phyloP scores from a whole-genome alignment of 2,113 vertebrate species.

The Ariopsis seemanni region DNA sequence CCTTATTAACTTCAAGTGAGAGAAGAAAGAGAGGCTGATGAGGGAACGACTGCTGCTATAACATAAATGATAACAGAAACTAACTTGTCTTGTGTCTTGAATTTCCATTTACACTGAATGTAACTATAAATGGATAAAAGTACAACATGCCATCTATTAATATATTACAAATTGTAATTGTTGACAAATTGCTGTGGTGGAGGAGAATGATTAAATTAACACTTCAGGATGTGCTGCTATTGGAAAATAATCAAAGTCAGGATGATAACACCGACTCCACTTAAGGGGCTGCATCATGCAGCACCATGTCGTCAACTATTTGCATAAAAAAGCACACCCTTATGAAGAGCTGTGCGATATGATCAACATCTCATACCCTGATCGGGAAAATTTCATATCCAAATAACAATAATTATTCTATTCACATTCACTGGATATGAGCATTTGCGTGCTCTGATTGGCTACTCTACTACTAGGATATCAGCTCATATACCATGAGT shows the following conservation, averaged over 20 bases:
- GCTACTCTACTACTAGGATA: too few relatives aligned
- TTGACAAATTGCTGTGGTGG: not conserved
- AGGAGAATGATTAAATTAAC: not conserved
- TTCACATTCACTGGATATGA: too few relatives aligned
- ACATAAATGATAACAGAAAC: not conserved
- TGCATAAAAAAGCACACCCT: not conserved
- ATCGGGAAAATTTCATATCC: too few relatives aligned
- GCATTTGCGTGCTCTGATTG: too few relatives aligned
- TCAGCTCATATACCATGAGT: too few relatives aligned
- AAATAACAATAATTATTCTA: too few relatives aligned
- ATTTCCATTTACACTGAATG: not conserved
- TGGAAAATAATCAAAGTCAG: not conserved
- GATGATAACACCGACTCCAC: not conserved
- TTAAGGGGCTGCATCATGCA: not conserved
- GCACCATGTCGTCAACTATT: not conserved
- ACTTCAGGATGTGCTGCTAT: not conserved
- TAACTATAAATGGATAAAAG: not conserved
- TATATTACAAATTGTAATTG: not conserved
- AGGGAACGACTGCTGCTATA: not conserved
- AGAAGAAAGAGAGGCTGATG: not conserved
- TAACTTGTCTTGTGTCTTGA: not conserved
- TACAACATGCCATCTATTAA: not conserved
- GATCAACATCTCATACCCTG: too few relatives aligned
- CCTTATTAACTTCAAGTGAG: not conserved
- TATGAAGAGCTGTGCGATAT: too few relatives aligned